Evolutionary conservation across 2,797 vertebrate species (phyloP).

Genomic region (Simalia tracyae): DNA sequence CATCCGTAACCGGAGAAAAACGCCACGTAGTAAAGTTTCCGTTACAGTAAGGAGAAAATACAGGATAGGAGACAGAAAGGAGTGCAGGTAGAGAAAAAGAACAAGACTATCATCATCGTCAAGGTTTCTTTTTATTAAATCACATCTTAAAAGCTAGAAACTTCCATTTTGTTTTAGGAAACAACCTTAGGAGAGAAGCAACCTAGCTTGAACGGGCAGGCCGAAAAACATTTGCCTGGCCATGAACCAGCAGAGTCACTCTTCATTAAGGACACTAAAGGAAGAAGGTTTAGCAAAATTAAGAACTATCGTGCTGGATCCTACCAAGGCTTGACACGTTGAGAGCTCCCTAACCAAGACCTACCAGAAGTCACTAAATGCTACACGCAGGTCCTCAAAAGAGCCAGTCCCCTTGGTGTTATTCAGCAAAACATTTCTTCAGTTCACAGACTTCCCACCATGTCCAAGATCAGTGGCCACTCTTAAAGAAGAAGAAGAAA

Average conservation of each 20-base stretch:
- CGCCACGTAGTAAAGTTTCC: neutral
- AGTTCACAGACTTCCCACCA: neutral
- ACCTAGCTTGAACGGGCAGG: conserved; percentile 14
- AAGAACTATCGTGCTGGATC: neutral
- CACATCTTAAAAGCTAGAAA: conserved; percentile 41
- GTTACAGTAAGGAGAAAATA: neutral
- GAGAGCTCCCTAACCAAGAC: neutral
- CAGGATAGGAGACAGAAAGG: neutral
- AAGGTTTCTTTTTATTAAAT: conserved; percentile 63
- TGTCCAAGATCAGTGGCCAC: neutral
- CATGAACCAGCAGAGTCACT: neutral
- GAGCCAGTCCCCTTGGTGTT: neutral
- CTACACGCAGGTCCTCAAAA: too few species aligned
- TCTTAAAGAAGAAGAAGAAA: neutral
- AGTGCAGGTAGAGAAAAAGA: neutral
- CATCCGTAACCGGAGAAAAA: neutral
- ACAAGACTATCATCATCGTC: conserved; percentile 18
- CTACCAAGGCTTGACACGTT: too few species aligned
- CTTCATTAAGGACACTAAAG: neutral
- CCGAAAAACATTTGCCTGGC: neutral
- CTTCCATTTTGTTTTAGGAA: neutral
- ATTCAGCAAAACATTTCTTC: neutral
- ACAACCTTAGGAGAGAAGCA: neutral
- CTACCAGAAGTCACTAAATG: neutral
- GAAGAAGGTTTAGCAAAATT: neutral